phyloP scores from a whole-genome alignment of 2,113 vertebrate genomes.

The Pygoscelis adeliae region DNA sequence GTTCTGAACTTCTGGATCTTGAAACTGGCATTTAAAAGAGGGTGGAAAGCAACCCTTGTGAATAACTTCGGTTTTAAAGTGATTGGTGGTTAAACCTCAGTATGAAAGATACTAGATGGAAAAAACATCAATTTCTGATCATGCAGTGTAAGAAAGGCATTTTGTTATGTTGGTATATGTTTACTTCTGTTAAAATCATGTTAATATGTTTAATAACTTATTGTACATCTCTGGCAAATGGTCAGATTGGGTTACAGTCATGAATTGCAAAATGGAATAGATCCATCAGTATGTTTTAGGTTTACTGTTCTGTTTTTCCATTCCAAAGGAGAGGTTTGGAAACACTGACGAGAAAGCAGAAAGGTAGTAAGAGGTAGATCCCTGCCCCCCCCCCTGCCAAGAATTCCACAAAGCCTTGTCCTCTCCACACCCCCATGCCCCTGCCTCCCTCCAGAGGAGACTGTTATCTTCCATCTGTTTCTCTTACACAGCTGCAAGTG shows the following conservation, averaged over 20 bases:
- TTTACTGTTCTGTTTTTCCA: not conserved
- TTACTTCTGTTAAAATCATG: not conserved
- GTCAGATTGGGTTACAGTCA: not conserved
- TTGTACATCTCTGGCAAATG: not conserved
- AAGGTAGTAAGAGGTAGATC: not conserved
- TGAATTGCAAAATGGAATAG: not conserved
- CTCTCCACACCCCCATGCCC: not conserved
- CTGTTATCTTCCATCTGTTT: not conserved
- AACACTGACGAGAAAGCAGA: not conserved
- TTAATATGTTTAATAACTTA: not conserved
- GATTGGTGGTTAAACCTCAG: not conserved
- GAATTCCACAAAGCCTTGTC: not conserved
- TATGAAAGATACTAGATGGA: not conserved
- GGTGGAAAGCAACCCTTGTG: not conserved
- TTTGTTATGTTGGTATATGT: not conserved
- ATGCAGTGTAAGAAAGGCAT: not conserved
- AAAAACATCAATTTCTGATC: not conserved
- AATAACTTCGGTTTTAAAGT: not conserved
- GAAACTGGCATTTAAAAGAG: not conserved
- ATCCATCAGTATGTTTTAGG: not conserved
- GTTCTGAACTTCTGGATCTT: not conserved
- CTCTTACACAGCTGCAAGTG: not conserved
- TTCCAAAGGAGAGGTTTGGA: not conserved
- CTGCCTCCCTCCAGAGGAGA: not conserved
- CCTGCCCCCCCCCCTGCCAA: rapidly evolving